These are phyloP conservation scores for Microtus pennsylvanicus DNA, from an alignment of 2,113 vertebrate species.

Conservation along the genomic window DNA sequence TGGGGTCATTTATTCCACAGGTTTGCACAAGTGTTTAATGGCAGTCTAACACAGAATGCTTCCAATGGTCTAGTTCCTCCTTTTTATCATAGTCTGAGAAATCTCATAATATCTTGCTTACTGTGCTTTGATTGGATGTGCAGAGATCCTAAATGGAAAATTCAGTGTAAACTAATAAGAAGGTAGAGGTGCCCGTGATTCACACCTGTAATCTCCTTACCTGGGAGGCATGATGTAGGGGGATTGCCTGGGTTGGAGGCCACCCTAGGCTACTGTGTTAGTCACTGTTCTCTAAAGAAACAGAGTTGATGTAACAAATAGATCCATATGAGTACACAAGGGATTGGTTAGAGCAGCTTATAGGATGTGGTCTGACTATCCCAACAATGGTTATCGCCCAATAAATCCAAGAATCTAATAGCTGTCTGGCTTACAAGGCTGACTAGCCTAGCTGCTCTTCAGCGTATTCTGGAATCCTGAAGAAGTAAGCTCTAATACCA, in stretches of 20 bases:
- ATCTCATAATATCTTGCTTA: not conserved
- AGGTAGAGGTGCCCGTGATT: not conserved
- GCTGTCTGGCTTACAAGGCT: too few relatives aligned
- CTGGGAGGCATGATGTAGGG: not conserved
- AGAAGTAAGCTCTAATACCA: not conserved
- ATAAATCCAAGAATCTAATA: too few relatives aligned
- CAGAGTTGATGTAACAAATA: not conserved
- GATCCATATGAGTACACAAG: not conserved
- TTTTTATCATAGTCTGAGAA: not conserved
- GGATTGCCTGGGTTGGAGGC: not conserved
- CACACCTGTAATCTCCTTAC: not conserved
- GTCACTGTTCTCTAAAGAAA: not conserved
- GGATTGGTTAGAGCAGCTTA: not conserved
- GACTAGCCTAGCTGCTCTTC: not conserved
- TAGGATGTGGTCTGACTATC: too few relatives aligned
- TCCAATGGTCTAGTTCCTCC: not conserved
- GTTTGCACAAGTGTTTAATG: not conserved
- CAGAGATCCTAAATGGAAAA: not conserved
- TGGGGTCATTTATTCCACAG: not conserved
- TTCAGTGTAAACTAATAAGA: not conserved
- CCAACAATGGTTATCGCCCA: too few relatives aligned
- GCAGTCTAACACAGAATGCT: not conserved
- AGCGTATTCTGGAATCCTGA: not conserved
- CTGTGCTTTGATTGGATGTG: not conserved
- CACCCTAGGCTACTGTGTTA: not conserved